Evolutionary conservation across 2,797 vertebrate species (phyloP), one percentile per base, ranked within the genome.

Genomic region (Apodemus agrarius): DNA sequence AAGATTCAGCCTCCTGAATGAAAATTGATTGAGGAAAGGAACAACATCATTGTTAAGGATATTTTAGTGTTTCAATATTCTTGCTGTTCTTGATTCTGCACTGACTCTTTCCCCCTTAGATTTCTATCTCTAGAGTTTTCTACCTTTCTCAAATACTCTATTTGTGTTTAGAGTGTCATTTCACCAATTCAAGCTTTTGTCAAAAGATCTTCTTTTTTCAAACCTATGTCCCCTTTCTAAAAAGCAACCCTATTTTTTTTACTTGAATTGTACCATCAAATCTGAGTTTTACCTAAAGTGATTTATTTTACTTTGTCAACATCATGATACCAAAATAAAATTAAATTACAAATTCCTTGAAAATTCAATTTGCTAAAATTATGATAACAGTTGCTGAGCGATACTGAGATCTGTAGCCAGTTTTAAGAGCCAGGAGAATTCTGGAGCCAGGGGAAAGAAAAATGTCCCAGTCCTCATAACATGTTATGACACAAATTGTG

Each of bases 391-490:
- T 0, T 80, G 52, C 4, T 10, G 19, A 80, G 34, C 5, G n/a
- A 80, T 57, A 2, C 5, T 57, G 10, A 24, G 2, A n/a, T 22
- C 4, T 57, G 46, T 49, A 49, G 46, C 6, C 46, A 7, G 46
- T 49, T 49, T 49, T 49, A 49, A 49, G 46, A 49, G 46, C 9
- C 21, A 81, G 10, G 10, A 17, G 17, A 54, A 80, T 12, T 54
- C 0, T 22, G 31, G 17, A 22, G 4, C 17, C 10, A 1, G 2
- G 3, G 5, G 4, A 54, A 54, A n/a, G 4, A 80, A 52, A 1
- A 7, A 7, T 57, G 79, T 24, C 34, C 34, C 10, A 34, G 6
- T 57, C 19, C 49, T 54, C 6, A 57, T 57, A n/a, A 80, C 17
- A n/a, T 3, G 8, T 4, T 1, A 2, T 6, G 31, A 54, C 17